A percentile compares a stretch with the other conserved stretches of the same genome.
Evolutionary conservation across 2,797 vertebrate species (phyloP).

Genomic region (Schizothorax lantsangensis): DNA sequence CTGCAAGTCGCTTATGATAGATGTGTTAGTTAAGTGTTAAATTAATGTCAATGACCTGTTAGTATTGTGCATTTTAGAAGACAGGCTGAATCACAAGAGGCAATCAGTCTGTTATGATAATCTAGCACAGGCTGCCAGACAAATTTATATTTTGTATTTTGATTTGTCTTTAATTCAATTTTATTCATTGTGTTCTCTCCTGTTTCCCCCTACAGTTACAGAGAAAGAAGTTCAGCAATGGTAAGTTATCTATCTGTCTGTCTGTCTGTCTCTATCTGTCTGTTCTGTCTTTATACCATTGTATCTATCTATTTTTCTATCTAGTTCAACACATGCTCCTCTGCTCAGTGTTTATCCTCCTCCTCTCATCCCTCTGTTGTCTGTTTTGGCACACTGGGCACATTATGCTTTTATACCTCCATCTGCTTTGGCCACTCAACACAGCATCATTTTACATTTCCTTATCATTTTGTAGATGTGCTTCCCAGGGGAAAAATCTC

Average conservation of each 20-base stretch:
- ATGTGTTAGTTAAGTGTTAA: not conserved
- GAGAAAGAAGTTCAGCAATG: constrained; percentile 89
- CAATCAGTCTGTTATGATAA: constrained; percentile 58
- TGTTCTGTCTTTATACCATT: not conserved
- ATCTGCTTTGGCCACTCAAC: constrained; percentile 23
- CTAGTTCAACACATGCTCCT: constrained; percentile 23
- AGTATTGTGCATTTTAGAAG: constrained; percentile 29
- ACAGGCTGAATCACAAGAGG: constrained; percentile 10
- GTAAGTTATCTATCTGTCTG: constrained; percentile 70
- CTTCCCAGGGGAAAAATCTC: not conserved
- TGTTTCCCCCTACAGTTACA: constrained; percentile 73
- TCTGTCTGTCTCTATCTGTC: not conserved
- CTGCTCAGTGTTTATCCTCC: constrained; percentile 55
- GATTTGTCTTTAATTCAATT: not conserved
- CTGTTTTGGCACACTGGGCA: constrained; percentile 9
- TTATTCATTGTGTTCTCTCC: not conserved
- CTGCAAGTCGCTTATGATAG: not conserved
- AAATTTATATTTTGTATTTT: constrained; percentile 52
- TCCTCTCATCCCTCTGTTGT: not conserved
- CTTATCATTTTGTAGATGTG: constrained; percentile 53
- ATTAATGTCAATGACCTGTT: constrained; percentile 48
- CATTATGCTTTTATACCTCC: constrained; percentile 28
- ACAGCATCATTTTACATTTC: constrained; percentile 20
- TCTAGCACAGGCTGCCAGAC: constrained; percentile 58
- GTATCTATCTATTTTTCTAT: constrained; percentile 39